A percentile compares a stretch with the other conserved stretches of the same genome.
phyloP scores from a whole-genome alignment of 2,113 vertebrate species.

The Monopterus albus region DNA sequence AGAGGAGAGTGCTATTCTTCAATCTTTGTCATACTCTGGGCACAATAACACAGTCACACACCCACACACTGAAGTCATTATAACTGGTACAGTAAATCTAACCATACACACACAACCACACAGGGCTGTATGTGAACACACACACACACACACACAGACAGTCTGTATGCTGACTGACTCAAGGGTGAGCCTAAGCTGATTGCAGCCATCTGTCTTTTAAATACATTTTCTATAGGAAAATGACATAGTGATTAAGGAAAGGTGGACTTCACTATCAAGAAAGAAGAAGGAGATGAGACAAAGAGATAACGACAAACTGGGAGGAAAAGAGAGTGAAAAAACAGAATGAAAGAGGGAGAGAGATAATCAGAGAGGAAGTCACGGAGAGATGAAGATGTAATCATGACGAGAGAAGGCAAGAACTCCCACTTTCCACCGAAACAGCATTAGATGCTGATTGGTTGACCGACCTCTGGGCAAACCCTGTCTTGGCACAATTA shows the following conservation, averaged over 20 bases:
- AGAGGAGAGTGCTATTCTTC: conserved; percentile 4
- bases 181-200: conserved; percentile 68
- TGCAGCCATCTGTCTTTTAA: conserved; percentile 73
- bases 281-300: conserved; percentile 3
- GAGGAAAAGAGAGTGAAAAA: conserved; percentile 4
- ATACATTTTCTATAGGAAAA: conserved; percentile 65
- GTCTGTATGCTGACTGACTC: conserved; percentile 54
- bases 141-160: background rate
- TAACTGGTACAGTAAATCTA: conserved; percentile 4
- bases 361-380: conserved; percentile 38
- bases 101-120: background rate
- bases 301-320: conserved; percentile 24
- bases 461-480: conserved; percentile 64
- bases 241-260: conserved; percentile 65
- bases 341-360: conserved; percentile 7
- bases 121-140: background rate
- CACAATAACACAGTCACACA: background rate
- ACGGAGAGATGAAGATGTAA: conserved; percentile 34
- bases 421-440: conserved; percentile 55
- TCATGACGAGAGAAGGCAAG: conserved; percentile 44
- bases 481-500: conserved; percentile 53
- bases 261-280: conserved; percentile 26
- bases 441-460: conserved; percentile 62
- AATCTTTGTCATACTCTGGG: conserved; percentile 29
- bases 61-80: background rate